Percentiles rank a stretch among this genome's conserved stretches.
Evolutionary conservation across 2,888 invertebrate species (phyloP).

Genomic region (Mylabris sibirica): DNA sequence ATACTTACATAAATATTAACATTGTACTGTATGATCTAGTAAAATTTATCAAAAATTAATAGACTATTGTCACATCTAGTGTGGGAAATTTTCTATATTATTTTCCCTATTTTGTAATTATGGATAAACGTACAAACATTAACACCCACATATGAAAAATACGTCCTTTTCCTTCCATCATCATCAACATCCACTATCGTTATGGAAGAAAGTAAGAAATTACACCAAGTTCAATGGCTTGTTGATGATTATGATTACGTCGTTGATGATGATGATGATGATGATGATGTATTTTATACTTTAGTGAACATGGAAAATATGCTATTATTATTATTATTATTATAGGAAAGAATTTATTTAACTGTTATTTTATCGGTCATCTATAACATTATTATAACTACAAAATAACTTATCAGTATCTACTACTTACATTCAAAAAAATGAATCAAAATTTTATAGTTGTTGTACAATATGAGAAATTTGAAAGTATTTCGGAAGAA

Average conservation of each 20-base stretch:
- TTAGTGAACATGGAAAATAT: neutral
- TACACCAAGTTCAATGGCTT: conserved; percentile 8
- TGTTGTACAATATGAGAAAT: neutral
- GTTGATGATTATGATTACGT: conserved; percentile 6
- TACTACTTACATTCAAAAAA: no score
- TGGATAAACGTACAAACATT: neutral
- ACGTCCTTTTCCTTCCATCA: neutral
- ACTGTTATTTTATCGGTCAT: conserved; percentile 4
- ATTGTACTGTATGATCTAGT: neutral
- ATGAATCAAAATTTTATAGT: neutral
- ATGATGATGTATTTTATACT: conserved; percentile 10
- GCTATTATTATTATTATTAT: neutral
- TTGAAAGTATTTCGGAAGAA: no score
- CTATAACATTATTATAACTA: neutral
- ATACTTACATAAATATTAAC: no score
- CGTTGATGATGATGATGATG: neutral
- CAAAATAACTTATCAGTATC: neutral
- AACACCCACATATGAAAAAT: neutral
- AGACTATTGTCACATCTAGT: neutral
- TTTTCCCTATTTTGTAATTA: neutral
- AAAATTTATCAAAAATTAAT: neutral
- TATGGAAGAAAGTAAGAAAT: conserved; percentile 7
- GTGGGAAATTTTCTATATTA: neutral
- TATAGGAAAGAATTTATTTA: neutral
- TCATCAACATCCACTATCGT: neutral